Conservation (phyloP, 1,140 invertebrate species). For the Riptortus pedestris region DNA sequence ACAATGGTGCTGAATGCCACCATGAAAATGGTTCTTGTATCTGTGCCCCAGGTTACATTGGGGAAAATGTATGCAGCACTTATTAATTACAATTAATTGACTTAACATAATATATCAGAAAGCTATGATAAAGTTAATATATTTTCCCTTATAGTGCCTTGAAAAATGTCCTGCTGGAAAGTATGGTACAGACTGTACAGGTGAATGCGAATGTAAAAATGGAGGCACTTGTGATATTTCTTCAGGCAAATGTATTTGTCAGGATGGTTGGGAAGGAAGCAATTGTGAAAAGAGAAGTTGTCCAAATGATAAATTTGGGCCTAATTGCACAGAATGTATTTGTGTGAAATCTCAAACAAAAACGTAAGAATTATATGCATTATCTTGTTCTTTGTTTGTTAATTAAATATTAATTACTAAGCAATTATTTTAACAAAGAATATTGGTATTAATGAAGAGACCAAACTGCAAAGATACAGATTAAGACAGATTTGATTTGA, state of each 20-base stretch:
- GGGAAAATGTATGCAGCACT: slow-evolving; percentile 62
- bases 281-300: slow-evolving; percentile 59
- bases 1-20: slow-evolving; percentile 72
- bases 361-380: slow-evolving; percentile 44
- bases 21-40: slow-evolving; percentile 64
- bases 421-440: no score
- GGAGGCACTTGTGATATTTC: slow-evolving; percentile 56
- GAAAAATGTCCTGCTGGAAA: slow-evolving; percentile 61
- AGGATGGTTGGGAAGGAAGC: slow-evolving; percentile 55
- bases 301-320: slow-evolving; percentile 52
- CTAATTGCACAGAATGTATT: slow-evolving; percentile 61
- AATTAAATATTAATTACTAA: no score
- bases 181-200: slow-evolving; percentile 65
- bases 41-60: slow-evolving; percentile 63
- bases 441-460: no score
- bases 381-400: no score
- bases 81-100: slow-evolving; percentile 24
- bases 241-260: slow-evolving; percentile 62
- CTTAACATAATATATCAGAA: not conserved
- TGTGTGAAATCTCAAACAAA: slow-evolving; percentile 63
- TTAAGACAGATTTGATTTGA: no score
- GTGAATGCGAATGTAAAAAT: slow-evolving; percentile 66
- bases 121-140: not conserved
- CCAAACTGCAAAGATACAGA: no score
- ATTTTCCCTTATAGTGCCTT: slow-evolving; percentile 48